A percentile compares a stretch with the other conserved stretches of the same genome.
Evolutionary conservation across 2,888 invertebrate genomes (phyloP).

Genomic region (Synanthedon vespiformis): DNA sequence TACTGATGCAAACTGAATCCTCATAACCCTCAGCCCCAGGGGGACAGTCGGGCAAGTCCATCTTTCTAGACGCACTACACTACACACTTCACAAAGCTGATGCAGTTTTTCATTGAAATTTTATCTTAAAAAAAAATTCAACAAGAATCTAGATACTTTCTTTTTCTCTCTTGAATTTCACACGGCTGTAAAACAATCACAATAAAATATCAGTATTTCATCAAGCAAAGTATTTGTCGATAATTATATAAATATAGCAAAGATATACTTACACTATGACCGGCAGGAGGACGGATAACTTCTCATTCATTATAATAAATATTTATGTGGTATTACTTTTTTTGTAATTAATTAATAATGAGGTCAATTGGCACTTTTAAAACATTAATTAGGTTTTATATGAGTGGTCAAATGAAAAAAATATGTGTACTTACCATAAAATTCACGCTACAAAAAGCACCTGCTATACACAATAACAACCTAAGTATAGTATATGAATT

Average conservation of each 20-base stretch:
- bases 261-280: slow-evolving; percentile 40
- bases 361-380: neutral
- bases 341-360: neutral
- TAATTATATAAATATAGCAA: slow-evolving; percentile 17
- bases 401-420: neutral
- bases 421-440: neutral
- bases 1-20: slow-evolving; percentile 38
- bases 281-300: neutral
- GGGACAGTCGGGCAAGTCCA: slow-evolving; percentile 63
- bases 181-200: slow-evolving; percentile 33
- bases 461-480: neutral
- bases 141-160: slow-evolving; percentile 23
- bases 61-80: slow-evolving; percentile 61
- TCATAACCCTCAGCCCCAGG: slow-evolving; percentile 62
- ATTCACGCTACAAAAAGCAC: neutral
- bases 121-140: slow-evolving; percentile 16
- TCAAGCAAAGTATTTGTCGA: slow-evolving; percentile 1
- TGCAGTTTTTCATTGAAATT: slow-evolving; percentile 38
- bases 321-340: neutral
- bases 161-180: slow-evolving; percentile 14
- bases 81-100: slow-evolving; percentile 53
- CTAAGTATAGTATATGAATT: neutral
- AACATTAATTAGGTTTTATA: neutral
- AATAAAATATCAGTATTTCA: slow-evolving; percentile 9
- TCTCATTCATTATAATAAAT: neutral